phyloP scores from a whole-genome alignment of 2,797 vertebrate species.

The Argya squamiceps region DNA sequence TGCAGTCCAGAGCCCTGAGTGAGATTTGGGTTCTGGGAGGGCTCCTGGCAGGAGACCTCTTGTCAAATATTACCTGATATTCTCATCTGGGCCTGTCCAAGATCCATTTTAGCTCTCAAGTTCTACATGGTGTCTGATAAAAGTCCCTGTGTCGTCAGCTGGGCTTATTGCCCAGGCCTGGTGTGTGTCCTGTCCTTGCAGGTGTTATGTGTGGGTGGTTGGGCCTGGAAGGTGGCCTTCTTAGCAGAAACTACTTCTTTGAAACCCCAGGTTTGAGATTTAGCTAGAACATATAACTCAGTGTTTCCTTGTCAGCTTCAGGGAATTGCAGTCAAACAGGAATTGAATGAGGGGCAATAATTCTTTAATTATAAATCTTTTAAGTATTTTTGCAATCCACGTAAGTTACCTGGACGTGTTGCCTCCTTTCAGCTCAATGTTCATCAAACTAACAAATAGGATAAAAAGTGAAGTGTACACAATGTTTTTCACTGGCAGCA shows the following conservation, averaged over 20 bases:
- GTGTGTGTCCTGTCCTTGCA: not conserved
- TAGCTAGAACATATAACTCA: not conserved
- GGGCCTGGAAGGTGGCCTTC: not conserved
- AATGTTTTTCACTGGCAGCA: not conserved
- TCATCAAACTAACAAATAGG: not conserved
- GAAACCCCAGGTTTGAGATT: not conserved
- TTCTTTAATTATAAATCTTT: not conserved
- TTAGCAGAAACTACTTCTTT: not conserved
- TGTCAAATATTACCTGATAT: not conserved
- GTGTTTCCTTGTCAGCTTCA: not conserved
- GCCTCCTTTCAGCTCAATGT: not conserved
- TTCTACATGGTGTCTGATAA: fast-evolving
- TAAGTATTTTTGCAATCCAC: not conserved
- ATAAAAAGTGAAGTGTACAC: not conserved
- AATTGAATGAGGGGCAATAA: not conserved
- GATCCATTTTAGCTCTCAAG: not conserved
- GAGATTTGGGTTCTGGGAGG: not conserved
- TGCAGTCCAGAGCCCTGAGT: not conserved
- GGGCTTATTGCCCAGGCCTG: not conserved
- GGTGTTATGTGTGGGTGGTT: fast-evolving
- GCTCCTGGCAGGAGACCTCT: not conserved
- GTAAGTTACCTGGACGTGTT: not conserved
- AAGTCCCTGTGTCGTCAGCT: not conserved
- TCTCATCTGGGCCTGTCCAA: not conserved
- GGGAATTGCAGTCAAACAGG: not conserved